phyloP scores from a whole-genome alignment of 2,888 invertebrate genomes.

The Erynnis tages region DNA sequence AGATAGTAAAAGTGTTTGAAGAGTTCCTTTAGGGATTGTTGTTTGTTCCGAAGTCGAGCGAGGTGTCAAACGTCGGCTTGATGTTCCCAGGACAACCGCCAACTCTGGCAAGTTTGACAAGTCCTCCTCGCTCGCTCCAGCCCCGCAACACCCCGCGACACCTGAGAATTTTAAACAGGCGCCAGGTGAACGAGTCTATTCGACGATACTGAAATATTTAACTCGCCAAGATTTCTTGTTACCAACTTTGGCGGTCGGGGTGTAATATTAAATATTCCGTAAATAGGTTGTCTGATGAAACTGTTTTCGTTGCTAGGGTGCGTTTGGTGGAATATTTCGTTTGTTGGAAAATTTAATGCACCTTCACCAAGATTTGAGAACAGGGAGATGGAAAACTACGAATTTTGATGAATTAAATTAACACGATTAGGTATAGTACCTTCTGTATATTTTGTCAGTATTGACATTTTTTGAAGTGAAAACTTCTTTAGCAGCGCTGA shows the following conservation, averaged over 20 bases:
- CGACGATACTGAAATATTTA: slow-evolving; percentile 59
- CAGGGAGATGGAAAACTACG: too few species aligned
- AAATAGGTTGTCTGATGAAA: neutral
- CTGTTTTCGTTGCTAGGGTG: neutral
- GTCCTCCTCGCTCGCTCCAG: too few species aligned
- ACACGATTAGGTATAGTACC: too few species aligned
- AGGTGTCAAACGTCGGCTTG: slow-evolving; percentile 56
- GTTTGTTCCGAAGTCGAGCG: slow-evolving; percentile 47
- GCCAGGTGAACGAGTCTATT: slow-evolving; percentile 59
- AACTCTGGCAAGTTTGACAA: slow-evolving; percentile 52
- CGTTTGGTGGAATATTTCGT: neutral
- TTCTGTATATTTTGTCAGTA: too few species aligned
- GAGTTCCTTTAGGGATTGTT: slow-evolving; percentile 55
- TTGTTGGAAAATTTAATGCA: too few species aligned
- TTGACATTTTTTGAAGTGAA: too few species aligned
- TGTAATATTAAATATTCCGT: slow-evolving; percentile 17
- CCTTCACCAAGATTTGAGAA: too few species aligned
- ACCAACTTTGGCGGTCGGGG: slow-evolving; percentile 14
- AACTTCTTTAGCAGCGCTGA: too few species aligned
- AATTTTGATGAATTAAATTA: too few species aligned
- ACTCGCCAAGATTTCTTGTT: slow-evolving; percentile 43
- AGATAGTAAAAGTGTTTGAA: slow-evolving; percentile 45
- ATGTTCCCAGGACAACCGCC: slow-evolving; percentile 49
- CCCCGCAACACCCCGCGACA: slow-evolving; percentile 52
- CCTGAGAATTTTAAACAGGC: slow-evolving; percentile 70